These are phyloP conservation scores for Drosophila bunnanda DNA, from an alignment of 2,888 invertebrate species.

Conservation along the genomic window DNA sequence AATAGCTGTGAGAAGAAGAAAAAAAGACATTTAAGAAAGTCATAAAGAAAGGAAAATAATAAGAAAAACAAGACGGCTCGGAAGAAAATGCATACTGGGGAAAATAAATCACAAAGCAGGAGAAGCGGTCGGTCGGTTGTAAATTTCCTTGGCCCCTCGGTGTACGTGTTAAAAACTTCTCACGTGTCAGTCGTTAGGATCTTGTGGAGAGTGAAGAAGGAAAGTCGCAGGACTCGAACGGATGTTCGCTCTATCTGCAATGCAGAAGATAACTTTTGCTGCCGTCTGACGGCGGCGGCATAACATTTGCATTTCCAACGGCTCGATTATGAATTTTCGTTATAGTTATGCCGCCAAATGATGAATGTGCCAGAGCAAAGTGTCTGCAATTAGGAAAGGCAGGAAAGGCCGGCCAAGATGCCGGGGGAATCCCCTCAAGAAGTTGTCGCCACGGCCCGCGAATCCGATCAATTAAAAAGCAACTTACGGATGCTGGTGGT, in stretches of 20 bases:
- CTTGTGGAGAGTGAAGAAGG: constrained; percentile 27
- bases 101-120: constrained; percentile 69
- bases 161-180: constrained; percentile 73
- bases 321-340: constrained; percentile 57
- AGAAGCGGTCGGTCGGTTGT: constrained; percentile 19
- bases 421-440: constrained; percentile 7
- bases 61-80: constrained; percentile 33
- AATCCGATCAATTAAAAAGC: constrained; percentile 52
- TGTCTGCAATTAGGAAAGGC: constrained; percentile 67
- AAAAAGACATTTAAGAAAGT: constrained; percentile 4
- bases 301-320: constrained; percentile 65
- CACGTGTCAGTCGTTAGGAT: constrained; percentile 72
- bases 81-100: constrained; percentile 45
- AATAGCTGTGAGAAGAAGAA: constrained; percentile 21
- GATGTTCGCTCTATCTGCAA: constrained; percentile 64
- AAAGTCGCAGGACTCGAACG: constrained; percentile 31
- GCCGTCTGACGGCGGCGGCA: constrained; percentile 30
- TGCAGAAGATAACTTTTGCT: constrained; percentile 60
- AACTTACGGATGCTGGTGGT: constrained; percentile 39
- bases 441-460: constrained; percentile 21
- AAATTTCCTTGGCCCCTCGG: constrained; percentile 50
- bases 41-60: constrained; percentile 14
- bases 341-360: constrained; percentile 38
- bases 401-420: constrained; percentile 27
- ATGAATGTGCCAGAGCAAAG: constrained; percentile 52